phyloP scores from a whole-genome alignment of 2,888 invertebrate species.

The Aspidiotus rigidus region DNA sequence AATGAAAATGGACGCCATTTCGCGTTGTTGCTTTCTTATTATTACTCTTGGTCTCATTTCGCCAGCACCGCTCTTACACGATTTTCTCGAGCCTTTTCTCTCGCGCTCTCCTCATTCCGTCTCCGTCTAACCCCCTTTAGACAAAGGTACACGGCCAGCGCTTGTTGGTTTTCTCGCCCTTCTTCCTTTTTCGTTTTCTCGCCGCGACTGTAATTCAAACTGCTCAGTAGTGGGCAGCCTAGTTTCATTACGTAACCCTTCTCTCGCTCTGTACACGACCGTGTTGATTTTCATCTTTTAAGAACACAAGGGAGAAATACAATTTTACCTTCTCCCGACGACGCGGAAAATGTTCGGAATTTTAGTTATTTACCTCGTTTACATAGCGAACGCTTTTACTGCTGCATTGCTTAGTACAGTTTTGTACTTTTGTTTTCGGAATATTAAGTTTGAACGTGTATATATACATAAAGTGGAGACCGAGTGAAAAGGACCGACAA shows the following conservation, averaged over 20 bases:
- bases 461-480: too few species aligned
- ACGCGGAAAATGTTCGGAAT: slow-evolving; percentile 31
- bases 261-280: slow-evolving; percentile 13
- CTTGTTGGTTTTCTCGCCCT: not conserved
- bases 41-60: slow-evolving; percentile 26
- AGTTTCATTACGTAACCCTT: slow-evolving; percentile 31
- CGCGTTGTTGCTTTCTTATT: slow-evolving; percentile 29
- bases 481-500: too few species aligned
- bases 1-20: slow-evolving; percentile 34
- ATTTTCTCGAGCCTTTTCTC: slow-evolving; percentile 6
- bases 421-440: too few species aligned
- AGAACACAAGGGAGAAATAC: slow-evolving; percentile 32
- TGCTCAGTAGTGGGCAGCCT: slow-evolving; percentile 30
- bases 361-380: slow-evolving; percentile 24
- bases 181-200: not conserved
- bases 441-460: too few species aligned
- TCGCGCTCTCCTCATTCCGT: not conserved
- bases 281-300: slow-evolving; percentile 33
- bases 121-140: not conserved
- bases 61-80: slow-evolving; percentile 1
- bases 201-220: slow-evolving; percentile 28
- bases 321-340: slow-evolving; percentile 29
- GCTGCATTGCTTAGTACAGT: not conserved
- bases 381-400: not conserved
- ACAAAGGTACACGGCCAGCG: too few species aligned